Conservation (phyloP, 2,888 invertebrate species). For the Cephus sareptanus region DNA sequence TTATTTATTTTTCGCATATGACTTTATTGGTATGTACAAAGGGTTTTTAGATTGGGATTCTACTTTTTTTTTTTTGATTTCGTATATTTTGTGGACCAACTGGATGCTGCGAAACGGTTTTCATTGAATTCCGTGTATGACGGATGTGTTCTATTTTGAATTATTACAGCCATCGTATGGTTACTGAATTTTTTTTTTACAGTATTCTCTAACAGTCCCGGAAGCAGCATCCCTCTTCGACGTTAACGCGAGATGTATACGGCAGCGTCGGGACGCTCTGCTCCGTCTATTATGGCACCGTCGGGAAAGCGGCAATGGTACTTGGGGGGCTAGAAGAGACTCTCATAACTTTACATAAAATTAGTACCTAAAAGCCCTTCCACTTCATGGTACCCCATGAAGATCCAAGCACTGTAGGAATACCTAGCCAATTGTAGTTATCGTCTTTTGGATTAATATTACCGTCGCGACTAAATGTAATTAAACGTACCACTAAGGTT, state of each 20-base stretch:
- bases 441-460: background rate
- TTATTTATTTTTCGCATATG: background rate
- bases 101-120: background rate
- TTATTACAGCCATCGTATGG: background rate
- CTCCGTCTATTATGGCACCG: constrained; percentile 52
- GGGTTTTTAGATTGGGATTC: background rate
- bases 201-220: background rate
- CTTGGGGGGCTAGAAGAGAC: constrained; percentile 44
- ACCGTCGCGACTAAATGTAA: background rate
- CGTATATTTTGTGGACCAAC: background rate
- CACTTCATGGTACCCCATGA: constrained; percentile 41
- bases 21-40: background rate
- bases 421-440: background rate
- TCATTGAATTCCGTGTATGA: background rate
- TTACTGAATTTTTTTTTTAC: background rate
- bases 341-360: constrained; percentile 65
- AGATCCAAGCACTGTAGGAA: constrained; percentile 6
- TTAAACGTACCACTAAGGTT: background rate
- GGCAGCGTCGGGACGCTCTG: constrained; percentile 16
- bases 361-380: constrained; percentile 63
- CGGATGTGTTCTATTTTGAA: background rate
- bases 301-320: constrained; percentile 52
- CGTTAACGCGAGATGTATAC: background rate
- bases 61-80: background rate
- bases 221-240: background rate